Percentiles rank a stretch among this genome's conserved stretches.
These are phyloP conservation scores for Antheraea mylitta DNA, from an alignment of 1,140 invertebrate genomes.

Conservation along the genomic window DNA sequence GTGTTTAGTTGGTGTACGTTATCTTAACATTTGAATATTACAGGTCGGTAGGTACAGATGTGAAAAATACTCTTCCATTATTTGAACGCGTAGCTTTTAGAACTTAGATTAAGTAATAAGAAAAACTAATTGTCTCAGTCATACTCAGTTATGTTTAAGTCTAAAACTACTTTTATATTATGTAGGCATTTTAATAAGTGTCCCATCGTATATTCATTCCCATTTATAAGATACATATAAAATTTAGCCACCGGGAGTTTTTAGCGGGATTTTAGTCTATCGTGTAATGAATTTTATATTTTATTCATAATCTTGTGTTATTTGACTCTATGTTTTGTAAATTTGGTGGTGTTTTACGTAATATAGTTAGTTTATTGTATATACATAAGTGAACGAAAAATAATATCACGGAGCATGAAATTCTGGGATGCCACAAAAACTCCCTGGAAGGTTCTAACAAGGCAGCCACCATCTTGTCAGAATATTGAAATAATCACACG, in stretches of 20 bases:
- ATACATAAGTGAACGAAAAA: too few species aligned
- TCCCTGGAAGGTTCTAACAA: too few species aligned
- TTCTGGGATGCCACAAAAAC: too few species aligned
- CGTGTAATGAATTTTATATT: too few species aligned
- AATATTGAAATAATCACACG: too few species aligned
- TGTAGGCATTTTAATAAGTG: neutral
- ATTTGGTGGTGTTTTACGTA: too few species aligned
- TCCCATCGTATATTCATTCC: neutral
- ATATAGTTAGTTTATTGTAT: too few species aligned
- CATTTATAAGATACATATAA: neutral
- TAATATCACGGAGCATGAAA: too few species aligned
- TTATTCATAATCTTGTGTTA: too few species aligned
- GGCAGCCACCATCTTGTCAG: too few species aligned
- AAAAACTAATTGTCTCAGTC: neutral
- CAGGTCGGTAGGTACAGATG: neutral
- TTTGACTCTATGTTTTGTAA: too few species aligned
- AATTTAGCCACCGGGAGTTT: neutral
- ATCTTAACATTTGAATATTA: neutral
- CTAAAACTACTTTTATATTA: neutral
- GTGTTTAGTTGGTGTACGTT: neutral
- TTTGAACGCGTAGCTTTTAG: neutral
- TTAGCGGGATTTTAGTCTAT: too few species aligned
- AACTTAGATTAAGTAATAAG: neutral
- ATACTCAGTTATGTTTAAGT: neutral
- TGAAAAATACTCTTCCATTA: neutral